A percentile compares a stretch with the other conserved stretches of the same genome.
These are phyloP conservation scores for Polymixis flavicincta DNA, from an alignment of 2,888 invertebrate species.

Conservation along the genomic window DNA sequence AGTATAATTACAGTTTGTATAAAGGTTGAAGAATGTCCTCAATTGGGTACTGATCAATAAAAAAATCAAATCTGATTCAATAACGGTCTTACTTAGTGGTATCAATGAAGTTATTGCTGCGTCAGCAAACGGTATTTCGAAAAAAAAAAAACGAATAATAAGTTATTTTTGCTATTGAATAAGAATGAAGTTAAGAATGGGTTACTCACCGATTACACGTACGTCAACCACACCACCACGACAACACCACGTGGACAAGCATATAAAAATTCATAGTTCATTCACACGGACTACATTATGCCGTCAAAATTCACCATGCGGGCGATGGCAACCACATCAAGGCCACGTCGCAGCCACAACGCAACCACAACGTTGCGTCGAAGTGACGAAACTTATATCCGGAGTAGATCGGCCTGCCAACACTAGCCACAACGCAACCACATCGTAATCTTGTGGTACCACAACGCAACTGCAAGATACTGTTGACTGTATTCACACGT, in stretches of 20 bases:
- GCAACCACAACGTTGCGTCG: too few relatives aligned
- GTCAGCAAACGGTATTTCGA: neutral
- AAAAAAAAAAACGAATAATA: neutral
- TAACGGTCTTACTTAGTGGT: neutral
- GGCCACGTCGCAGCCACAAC: neutral
- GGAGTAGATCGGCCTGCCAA: neutral
- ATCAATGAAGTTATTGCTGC: neutral
- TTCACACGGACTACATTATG: neutral
- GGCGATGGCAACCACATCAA: neutral
- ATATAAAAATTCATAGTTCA: neutral
- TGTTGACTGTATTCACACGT: neutral
- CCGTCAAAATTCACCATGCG: neutral
- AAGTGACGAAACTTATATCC: neutral
- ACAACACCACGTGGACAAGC: neutral
- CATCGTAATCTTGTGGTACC: neutral
- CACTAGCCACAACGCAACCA: neutral
- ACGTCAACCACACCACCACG: neutral
- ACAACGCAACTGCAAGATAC: neutral
- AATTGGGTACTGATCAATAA: neutral
- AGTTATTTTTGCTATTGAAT: neutral
- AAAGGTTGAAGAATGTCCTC: neutral
- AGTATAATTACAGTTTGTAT: constrained; percentile 2
- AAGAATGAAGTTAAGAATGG: neutral
- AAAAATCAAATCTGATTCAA: neutral
- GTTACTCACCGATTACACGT: neutral